phyloP scores from a whole-genome alignment of 2,888 invertebrate species.

The Rhabditoides inermis region DNA sequence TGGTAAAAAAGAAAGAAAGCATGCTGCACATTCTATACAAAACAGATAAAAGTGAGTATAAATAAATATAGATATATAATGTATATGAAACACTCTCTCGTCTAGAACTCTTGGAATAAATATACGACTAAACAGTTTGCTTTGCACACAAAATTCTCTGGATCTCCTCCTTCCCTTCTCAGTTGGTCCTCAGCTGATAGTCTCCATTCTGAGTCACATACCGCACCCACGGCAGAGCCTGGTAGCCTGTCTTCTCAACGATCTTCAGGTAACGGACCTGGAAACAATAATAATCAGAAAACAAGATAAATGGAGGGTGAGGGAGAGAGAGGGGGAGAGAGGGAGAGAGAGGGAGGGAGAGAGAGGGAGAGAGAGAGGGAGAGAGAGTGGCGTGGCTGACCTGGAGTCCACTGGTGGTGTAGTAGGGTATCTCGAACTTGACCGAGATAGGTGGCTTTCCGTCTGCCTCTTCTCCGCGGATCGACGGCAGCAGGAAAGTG shows the following conservation, averaged over 20 bases:
- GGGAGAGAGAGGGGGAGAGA: not conserved
- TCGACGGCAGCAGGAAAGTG: constrained; percentile 91
- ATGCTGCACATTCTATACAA: not conserved
- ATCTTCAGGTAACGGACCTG: constrained; percentile 84
- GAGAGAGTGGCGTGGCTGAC: too few species aligned
- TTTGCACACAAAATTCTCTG: not conserved
- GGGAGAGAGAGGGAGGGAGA: not conserved
- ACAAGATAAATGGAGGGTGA: not conserved
- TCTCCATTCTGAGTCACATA: constrained; percentile 99
- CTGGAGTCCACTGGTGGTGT: constrained; percentile 96
- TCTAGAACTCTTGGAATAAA: not conserved
- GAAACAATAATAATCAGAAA: constrained; percentile 14
- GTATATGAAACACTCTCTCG: too few species aligned
- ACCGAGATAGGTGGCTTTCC: constrained; percentile 96
- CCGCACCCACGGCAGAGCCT: constrained; percentile 96
- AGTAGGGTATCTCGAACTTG: constrained; percentile 97
- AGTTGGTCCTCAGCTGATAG: constrained; percentile 75
- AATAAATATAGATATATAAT: not conserved
- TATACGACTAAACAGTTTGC: too few species aligned
- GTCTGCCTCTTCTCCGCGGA: constrained; percentile 83
- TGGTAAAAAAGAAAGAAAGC: not conserved
- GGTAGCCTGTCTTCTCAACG: constrained; percentile 97
- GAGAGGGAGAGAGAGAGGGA: too few species aligned
- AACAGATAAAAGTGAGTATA: not conserved
- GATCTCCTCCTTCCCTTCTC: not conserved